phyloP scores from a whole-genome alignment of 2,113 vertebrate genomes.

The Salvator merianae region DNA sequence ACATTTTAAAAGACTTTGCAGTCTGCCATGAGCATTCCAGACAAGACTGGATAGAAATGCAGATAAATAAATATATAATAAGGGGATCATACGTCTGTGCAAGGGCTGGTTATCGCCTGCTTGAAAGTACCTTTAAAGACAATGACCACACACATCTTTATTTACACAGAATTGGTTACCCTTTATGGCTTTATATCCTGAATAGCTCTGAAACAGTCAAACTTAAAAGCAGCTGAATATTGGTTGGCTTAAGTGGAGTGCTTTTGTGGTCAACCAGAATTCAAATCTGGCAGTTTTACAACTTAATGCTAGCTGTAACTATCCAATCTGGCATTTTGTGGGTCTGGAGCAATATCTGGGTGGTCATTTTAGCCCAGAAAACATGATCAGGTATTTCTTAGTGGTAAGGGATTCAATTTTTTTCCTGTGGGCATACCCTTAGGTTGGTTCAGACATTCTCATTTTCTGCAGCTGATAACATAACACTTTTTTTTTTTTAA shows the following conservation, averaged over 20 bases:
- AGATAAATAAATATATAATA: neutral
- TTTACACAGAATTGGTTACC: neutral
- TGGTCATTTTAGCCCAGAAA: constrained; percentile 42
- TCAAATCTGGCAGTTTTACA: constrained; percentile 30
- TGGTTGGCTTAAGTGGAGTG: constrained; percentile 24
- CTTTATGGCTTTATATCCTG: constrained; percentile 8
- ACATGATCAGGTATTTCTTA: constrained; percentile 24
- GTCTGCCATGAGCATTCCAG: neutral
- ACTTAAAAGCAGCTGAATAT: constrained; percentile 21
- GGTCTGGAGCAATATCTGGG: constrained; percentile 36
- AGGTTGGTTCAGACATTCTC: neutral
- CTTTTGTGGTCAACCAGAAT: constrained; percentile 28
- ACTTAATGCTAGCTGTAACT: constrained; percentile 35
- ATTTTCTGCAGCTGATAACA: neutral
- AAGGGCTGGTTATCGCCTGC: neutral
- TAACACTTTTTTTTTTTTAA: neutral
- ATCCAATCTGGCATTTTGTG: constrained; percentile 20
- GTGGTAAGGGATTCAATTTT: constrained; percentile 7
- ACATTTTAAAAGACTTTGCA: neutral
- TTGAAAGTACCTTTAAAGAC: neutral
- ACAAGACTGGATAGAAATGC: neutral
- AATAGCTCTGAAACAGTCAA: neutral
- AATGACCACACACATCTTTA: neutral
- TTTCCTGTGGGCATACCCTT: constrained; percentile 26
- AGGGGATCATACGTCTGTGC: neutral